phyloP scores from a whole-genome alignment of 2,888 invertebrate species.

The Bellardia bayeri region DNA sequence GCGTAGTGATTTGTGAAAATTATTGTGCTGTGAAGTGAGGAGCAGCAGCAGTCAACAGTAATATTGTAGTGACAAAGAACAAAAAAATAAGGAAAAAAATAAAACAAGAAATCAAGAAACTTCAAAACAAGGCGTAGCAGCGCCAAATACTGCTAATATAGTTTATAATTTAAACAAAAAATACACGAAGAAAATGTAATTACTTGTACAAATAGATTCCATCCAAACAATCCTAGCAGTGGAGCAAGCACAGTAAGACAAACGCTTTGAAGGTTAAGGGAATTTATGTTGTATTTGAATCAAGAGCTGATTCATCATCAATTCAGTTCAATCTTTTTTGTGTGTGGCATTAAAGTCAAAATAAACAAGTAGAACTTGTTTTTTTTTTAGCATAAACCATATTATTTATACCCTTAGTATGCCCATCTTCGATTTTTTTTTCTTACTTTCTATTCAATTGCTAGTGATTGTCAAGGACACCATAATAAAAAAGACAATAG shows the following conservation, averaged over 20 bases:
- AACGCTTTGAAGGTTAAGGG: constrained; percentile 55
- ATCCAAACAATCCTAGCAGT: neutral
- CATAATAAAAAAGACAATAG: constrained; percentile 27
- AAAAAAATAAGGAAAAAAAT: constrained; percentile 34
- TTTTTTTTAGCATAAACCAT: constrained; percentile 44
- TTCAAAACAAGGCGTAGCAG: constrained; percentile 51
- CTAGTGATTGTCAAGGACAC: constrained; percentile 70
- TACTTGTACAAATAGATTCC: neutral
- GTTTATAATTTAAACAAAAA: neutral
- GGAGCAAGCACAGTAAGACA: neutral
- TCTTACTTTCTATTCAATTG: constrained; percentile 20
- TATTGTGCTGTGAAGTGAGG: constrained; percentile 39
- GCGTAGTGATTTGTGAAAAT: constrained; percentile 59
- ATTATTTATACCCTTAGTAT: neutral
- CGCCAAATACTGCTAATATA: constrained; percentile 34
- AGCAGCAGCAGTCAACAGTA: constrained; percentile 44
- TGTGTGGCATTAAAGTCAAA: constrained; percentile 18
- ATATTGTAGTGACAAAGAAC: constrained; percentile 58
- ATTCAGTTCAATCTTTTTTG: neutral
- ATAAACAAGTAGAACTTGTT: constrained; percentile 70
- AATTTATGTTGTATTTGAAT: constrained; percentile 34
- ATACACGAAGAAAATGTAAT: neutral
- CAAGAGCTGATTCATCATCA: constrained; percentile 67
- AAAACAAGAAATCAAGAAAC: constrained; percentile 11
- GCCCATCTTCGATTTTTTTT: constrained; percentile 49